Percentiles rank a stretch among this genome's conserved stretches.
Conservation (phyloP, 1,140 invertebrate species). For the Sitobion miscanthi region DNA sequence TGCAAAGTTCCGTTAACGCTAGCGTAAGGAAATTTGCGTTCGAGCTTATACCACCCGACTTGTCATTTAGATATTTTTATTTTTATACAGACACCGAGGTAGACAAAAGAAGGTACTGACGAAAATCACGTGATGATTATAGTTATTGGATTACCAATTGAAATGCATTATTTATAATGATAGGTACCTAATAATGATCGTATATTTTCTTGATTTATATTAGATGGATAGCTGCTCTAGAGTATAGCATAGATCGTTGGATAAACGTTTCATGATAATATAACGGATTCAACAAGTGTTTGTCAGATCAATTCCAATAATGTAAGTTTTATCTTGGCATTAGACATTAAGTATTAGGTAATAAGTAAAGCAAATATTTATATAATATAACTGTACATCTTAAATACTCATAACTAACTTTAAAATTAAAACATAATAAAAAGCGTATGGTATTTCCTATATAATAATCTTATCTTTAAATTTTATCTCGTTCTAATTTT, state of each 20-base stretch:
- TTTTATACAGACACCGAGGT: conserved; percentile 93
- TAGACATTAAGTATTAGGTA: neutral
- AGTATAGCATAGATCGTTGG: conserved; percentile 96
- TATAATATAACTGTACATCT: too few relatives aligned
- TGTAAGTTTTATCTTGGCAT: neutral
- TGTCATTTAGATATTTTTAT: conserved; percentile 80
- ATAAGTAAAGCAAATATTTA: too few relatives aligned
- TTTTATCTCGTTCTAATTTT: too few relatives aligned
- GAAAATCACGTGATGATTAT: neutral
- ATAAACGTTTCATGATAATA: conserved; percentile 82
- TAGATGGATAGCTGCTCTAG: conserved; percentile 92
- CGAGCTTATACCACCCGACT: conserved; percentile 85
- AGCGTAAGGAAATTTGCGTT: conserved; percentile 85
- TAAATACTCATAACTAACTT: too few relatives aligned
- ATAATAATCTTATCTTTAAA: too few relatives aligned
- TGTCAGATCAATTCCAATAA: neutral
- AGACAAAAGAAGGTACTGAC: conserved; percentile 86
- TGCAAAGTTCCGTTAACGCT: conserved; percentile 77
- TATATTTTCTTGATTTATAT: conserved; percentile 61
- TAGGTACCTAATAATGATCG: neutral
- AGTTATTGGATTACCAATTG: neutral
- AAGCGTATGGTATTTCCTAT: too few relatives aligned
- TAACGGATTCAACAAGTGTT: neutral
- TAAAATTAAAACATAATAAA: too few relatives aligned
- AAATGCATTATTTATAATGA: neutral